phyloP scores from a whole-genome alignment of 2,113 vertebrate species.

The Mobula birostris region DNA sequence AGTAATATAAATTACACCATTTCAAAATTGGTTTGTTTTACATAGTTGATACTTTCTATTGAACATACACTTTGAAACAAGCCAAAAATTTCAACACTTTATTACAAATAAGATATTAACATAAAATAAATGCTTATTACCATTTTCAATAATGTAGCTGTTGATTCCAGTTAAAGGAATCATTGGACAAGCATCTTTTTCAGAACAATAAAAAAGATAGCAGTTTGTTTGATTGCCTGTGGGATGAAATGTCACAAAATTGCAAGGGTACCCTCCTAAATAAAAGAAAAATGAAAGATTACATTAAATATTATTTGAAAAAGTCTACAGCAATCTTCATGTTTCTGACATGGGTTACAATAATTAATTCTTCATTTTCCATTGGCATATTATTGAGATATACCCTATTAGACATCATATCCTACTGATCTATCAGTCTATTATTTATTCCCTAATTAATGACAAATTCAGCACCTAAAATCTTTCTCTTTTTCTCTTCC shows the following conservation, averaged over 20 bases:
- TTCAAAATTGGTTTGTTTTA: background rate
- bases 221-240: conserved; percentile 53
- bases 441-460: background rate
- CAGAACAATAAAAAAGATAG: conserved; percentile 63
- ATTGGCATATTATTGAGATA: too few species aligned
- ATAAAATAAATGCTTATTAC: conserved; percentile 45
- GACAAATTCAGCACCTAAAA: background rate
- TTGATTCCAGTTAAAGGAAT: conserved; percentile 46
- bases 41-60: background rate
- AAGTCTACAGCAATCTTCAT: background rate
- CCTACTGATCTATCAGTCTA: too few species aligned
- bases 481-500: background rate
- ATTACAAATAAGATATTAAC: background rate
- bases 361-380: too few species aligned
- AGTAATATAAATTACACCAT: background rate
- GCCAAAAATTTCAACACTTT: background rate
- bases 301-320: background rate
- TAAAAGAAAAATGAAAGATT: background rate
- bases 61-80: background rate
- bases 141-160: conserved; percentile 53
- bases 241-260: conserved; percentile 55
- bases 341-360: too few species aligned
- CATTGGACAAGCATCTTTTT: conserved; percentile 53
- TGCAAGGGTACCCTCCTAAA: conserved; percentile 55
- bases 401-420: too few species aligned